These are phyloP conservation scores for Macrophya annulata DNA, from an alignment of 2,888 invertebrate genomes.

Conservation along the genomic window DNA sequence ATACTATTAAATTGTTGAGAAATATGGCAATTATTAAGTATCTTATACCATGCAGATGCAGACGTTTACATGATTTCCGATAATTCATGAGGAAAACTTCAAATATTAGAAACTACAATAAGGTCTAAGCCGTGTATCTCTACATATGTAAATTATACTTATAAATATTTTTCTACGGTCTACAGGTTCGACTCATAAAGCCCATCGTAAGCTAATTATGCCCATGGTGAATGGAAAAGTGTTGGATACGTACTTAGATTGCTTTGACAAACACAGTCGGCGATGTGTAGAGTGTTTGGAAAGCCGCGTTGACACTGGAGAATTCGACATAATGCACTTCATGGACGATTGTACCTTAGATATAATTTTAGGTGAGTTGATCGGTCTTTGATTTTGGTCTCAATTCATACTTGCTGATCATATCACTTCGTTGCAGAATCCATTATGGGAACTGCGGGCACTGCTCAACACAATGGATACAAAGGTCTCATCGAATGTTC, in stretches of 20 bases:
- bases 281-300: slow-evolving; percentile 56
- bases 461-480: slow-evolving; percentile 60
- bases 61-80: no score
- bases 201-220: slow-evolving; percentile 63
- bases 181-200: slow-evolving; percentile 59
- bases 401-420: background rate
- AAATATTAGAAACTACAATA: no score
- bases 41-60: no score
- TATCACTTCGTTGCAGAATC: slow-evolving; percentile 61
- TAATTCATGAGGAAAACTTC: no score
- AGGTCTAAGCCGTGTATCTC: no score
- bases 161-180: background rate
- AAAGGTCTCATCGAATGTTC: slow-evolving; percentile 61
- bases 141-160: no score
- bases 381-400: background rate
- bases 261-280: slow-evolving; percentile 61
- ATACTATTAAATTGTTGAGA: no score
- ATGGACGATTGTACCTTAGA: slow-evolving; percentile 63
- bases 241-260: slow-evolving; percentile 59
- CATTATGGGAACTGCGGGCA: slow-evolving; percentile 64
- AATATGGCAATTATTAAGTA: no score
- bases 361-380: slow-evolving; percentile 63
- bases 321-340: slow-evolving; percentile 64
- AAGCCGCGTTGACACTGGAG: slow-evolving; percentile 60
- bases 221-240: slow-evolving; percentile 57